Conservation (phyloP, 2,113 vertebrate species). For the Prietella phreatophila region DNA sequence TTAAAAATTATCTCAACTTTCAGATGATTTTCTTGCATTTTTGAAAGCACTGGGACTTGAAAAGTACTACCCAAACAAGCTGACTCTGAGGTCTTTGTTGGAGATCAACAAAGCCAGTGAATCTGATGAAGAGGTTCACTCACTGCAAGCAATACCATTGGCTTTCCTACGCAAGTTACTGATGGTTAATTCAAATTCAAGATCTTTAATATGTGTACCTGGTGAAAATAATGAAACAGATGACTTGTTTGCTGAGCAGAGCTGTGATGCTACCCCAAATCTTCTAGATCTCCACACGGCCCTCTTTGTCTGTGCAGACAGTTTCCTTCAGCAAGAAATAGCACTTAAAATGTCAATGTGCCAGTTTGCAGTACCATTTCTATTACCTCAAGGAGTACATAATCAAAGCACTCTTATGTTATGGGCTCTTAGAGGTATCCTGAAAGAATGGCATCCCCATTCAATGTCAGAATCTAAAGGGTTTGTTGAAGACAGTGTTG, state of each 20-base stretch:
- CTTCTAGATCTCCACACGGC: constrained; percentile 70
- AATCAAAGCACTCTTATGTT: too few relatives aligned
- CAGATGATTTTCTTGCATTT: neutral
- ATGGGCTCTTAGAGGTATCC: too few relatives aligned
- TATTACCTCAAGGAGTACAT: too few relatives aligned
- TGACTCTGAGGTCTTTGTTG: constrained; percentile 52
- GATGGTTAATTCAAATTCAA: constrained; percentile 54
- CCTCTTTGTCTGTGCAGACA: constrained; percentile 61
- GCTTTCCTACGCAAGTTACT: constrained; percentile 56
- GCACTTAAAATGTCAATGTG: too few relatives aligned
- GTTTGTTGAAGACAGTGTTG: constrained; percentile 46
- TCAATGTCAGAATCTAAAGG: too few relatives aligned
- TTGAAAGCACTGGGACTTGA: constrained; percentile 40
- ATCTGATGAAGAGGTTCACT: neutral
- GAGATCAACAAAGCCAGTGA: constrained; percentile 51
- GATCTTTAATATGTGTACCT: neutral
- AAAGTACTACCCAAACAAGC: constrained; percentile 55
- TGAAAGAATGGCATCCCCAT: too few relatives aligned
- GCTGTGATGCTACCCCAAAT: constrained; percentile 40
- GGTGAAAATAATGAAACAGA: neutral
- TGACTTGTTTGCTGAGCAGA: neutral
- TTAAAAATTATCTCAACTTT: neutral
- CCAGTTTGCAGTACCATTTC: too few relatives aligned
- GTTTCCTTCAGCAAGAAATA: too few relatives aligned
- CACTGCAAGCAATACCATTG: constrained; percentile 45